Percentiles rank a stretch among this genome's conserved stretches.
Conservation (phyloP, 1,140 invertebrate genomes). For the Brachystomella parvula region DNA sequence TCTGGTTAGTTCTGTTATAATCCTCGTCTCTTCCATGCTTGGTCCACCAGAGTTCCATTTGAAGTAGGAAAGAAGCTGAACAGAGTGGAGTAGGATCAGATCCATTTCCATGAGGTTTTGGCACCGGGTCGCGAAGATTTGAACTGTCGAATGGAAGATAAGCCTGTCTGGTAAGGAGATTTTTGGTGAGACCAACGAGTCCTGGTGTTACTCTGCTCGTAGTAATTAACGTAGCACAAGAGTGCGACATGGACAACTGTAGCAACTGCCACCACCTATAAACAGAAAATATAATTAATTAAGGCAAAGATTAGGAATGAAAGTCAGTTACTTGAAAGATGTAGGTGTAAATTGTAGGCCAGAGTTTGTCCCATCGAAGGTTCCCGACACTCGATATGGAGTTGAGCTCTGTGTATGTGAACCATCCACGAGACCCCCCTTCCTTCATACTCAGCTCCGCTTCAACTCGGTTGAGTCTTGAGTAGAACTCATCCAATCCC, state of each 20-base stretch:
- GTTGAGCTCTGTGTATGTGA: constrained; percentile 72
- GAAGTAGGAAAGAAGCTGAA: too few species aligned
- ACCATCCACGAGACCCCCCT: constrained; percentile 66
- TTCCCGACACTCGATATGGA: constrained; percentile 15
- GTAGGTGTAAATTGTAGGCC: constrained; percentile 24
- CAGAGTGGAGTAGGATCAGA: too few species aligned
- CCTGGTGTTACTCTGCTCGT: not conserved
- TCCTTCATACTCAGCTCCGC: constrained; percentile 60
- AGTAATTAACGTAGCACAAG: not conserved
- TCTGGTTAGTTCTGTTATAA: too few species aligned
- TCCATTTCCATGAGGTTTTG: too few species aligned
- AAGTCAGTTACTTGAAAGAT: constrained; percentile 21
- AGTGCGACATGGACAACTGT: not conserved
- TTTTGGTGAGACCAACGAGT: not conserved
- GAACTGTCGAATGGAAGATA: too few species aligned
- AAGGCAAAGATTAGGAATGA: not conserved
- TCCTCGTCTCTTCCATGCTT: too few species aligned
- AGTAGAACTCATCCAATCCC: constrained; percentile 59
- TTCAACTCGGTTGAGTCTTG: constrained; percentile 59
- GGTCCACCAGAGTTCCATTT: too few species aligned
- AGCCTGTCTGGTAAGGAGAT: not conserved
- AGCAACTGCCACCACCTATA: constrained; percentile 1
- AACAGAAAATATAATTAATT: not conserved
- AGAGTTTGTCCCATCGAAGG: constrained; percentile 21
- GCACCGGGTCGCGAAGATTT: too few species aligned